Evolutionary conservation across 2,888 invertebrate genomes (phyloP).

Genomic region (Fragum sueziense): DNA sequence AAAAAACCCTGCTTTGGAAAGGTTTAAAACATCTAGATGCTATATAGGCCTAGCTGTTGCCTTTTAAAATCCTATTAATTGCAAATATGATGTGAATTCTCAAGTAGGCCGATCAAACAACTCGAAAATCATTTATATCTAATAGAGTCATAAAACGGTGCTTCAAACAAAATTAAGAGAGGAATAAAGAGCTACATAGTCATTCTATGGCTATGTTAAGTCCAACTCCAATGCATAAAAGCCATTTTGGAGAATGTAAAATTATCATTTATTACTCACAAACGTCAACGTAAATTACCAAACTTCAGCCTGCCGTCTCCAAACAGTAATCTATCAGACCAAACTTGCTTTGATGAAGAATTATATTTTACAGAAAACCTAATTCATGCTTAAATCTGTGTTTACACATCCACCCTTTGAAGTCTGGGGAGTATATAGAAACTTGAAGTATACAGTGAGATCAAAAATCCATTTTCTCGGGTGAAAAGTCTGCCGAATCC

Average conservation of each 20-base stretch:
- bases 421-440: slow-evolving; percentile 49
- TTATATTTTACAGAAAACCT: slow-evolving; percentile 60
- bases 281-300: slow-evolving; percentile 46
- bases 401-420: slow-evolving; percentile 57
- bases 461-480: slow-evolving; percentile 63
- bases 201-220: slow-evolving; percentile 8
- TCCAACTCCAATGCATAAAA: background rate
- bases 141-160: background rate
- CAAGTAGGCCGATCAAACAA: background rate
- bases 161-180: background rate
- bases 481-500: slow-evolving; percentile 55
- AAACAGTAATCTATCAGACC: slow-evolving; percentile 49
- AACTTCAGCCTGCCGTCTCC: slow-evolving; percentile 50
- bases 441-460: slow-evolving; percentile 56
- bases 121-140: background rate
- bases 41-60: no score
- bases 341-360: slow-evolving; percentile 59
- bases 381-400: slow-evolving; percentile 58
- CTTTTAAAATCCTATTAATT: no score
- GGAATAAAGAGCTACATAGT: background rate
- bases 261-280: slow-evolving; percentile 27
- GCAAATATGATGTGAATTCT: no score
- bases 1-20: no score
- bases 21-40: no score
- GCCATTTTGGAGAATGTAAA: slow-evolving; percentile 19